Base-by-base conservation (phyloP, 2,797 vertebrate species). In the Perodicticus potto region DNA sequence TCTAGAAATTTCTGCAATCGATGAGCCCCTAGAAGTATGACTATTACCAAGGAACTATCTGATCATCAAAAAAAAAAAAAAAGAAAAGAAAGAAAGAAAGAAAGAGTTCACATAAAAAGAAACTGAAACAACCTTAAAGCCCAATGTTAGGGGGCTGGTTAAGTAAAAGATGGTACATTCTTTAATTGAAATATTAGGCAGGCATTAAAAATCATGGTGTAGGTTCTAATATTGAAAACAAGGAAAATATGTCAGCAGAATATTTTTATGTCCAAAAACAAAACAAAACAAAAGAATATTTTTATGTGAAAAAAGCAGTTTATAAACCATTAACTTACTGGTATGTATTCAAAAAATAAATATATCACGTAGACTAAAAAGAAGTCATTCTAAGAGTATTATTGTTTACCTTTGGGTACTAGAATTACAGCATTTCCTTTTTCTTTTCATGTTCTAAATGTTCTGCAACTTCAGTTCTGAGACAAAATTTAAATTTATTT, bases 201-300 rank as follows among this genome's bases (percentile, higher is more conserved):
- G 34, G 10, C 32, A 72, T 72, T 95, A 76, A 80, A 86, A 91
- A 77, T 67, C 67, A 69, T 80, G 20, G 76, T 55, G 23, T 92
- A 37, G 4, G 53, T 40, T 86, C 89, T 92, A 93, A 94, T 90
- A 85, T 13, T 93, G 77, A 91, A 74, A n/a, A 89, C 67, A 90
- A 87, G 65, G 34, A 86, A 92, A 87, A 95, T 34, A 45, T 70
- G 32, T 78, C 83, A 37, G 5, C 20, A 91, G 53, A 78, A 76
- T 89, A 91, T 86, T 59, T 72, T 61, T 78, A 49, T 70, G n/a
- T n/a, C n/a, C n/a, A n/a, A n/a, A n/a, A n/a, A n/a, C n/a, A n/a
- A n/a, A n/a, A n/a, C n/a, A n/a, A n/a, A n/a, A n/a, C n/a, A n/a
- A n/a, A n/a, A 91, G 53, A 78, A 76, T 89, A 91, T 86, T 59